These are phyloP conservation scores for Aphaenogaster floridana DNA, from an alignment of 1,140 invertebrate genomes.

Conservation along the genomic window DNA sequence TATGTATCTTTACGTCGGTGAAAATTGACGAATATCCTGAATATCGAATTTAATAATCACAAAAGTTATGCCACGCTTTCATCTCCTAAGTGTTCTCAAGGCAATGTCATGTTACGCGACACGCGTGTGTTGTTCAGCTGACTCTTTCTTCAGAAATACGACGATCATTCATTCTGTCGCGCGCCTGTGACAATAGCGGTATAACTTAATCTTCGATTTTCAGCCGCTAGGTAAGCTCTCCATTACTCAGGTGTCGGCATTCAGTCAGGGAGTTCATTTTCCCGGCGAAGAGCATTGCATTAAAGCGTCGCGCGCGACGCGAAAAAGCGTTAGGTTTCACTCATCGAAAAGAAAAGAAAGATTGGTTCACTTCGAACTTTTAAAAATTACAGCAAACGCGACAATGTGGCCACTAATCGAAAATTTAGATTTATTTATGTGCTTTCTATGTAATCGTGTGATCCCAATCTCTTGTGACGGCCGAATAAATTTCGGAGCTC, in stretches of 20 bases:
- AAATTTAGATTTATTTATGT: constrained; percentile 18
- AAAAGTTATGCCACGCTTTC: neutral
- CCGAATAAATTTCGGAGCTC: neutral
- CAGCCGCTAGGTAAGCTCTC: neutral
- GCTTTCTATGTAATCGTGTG: neutral
- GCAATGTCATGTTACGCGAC: neutral
- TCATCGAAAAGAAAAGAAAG: neutral
- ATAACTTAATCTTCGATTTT: constrained; percentile 36
- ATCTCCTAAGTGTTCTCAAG: neutral
- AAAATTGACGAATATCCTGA: neutral
- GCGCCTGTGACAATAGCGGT: neutral
- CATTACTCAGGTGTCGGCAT: constrained; percentile 18
- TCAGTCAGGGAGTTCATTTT: constrained; percentile 23
- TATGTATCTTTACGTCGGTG: neutral
- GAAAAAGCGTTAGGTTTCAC: neutral
- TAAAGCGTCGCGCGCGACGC: neutral
- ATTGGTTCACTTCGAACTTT: neutral
- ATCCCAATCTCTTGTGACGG: neutral
- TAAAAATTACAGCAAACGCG: neutral
- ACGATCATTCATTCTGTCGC: constrained; percentile 41
- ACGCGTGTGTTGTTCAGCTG: neutral
- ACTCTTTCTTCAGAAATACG: neutral
- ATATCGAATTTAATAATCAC: constrained; percentile 21
- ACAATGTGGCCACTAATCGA: neutral
- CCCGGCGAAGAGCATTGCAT: neutral